Conservation (phyloP, 35 echinoderm and acorn worm species). For the Lytechinus pictus region DNA sequence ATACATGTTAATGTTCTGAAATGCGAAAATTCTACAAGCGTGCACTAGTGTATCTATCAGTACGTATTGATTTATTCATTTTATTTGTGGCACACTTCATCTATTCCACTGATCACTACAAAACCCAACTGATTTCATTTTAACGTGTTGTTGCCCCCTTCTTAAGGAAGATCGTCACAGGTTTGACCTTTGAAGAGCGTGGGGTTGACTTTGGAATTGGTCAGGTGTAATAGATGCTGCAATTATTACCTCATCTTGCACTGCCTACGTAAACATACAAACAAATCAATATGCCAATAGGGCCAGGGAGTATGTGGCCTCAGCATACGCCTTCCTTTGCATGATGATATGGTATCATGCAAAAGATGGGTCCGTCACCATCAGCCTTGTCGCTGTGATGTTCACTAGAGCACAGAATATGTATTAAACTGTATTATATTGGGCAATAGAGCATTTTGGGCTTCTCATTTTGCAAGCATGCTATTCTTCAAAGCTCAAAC, state of each 20-base stretch:
- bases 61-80: not conserved
- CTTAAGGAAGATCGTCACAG: not conserved
- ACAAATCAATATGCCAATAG: not conserved
- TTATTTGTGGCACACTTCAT: not conserved
- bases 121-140: not conserved
- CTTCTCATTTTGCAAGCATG: no score
- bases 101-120: not conserved
- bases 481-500: no score
- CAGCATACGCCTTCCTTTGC: not conserved
- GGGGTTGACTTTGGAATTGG: not conserved
- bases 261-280: slow-evolving; percentile 11
- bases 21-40: no score
- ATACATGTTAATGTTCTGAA: no score
- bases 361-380: no score
- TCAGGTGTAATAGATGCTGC: not conserved
- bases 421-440: no score
- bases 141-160: not conserved
- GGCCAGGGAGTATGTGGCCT: not conserved
- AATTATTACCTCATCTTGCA: slow-evolving; percentile 4
- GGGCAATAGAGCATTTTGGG: no score
- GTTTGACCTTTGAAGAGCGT: not conserved
- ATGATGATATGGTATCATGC: not conserved
- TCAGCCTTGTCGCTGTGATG: no score
- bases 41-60: no score
- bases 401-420: no score